These are phyloP conservation scores for Diplodus puntazzo DNA, from an alignment of 2,797 vertebrate genomes.

Conservation along the genomic window DNA sequence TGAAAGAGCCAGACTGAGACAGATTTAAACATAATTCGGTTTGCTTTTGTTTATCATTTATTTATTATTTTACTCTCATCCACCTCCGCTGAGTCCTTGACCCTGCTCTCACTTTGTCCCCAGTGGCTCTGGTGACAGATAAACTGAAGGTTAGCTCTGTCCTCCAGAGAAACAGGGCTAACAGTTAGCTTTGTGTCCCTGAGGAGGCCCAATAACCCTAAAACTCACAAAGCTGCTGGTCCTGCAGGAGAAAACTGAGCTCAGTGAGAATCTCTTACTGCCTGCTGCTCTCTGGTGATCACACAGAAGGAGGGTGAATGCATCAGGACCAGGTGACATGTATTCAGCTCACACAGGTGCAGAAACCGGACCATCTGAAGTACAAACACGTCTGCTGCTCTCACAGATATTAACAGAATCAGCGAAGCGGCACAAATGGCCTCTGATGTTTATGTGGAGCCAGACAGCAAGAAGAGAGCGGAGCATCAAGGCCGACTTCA, in stretches of 20 bases:
- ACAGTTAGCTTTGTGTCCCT: conserved; percentile 6
- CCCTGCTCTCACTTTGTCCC: neutral
- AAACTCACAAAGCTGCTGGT: neutral
- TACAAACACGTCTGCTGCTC: neutral
- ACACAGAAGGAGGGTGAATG: neutral
- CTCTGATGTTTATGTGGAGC: neutral
- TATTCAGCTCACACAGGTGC: neutral
- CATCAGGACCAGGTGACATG: neutral
- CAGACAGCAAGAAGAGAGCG: neutral
- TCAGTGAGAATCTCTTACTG: neutral
- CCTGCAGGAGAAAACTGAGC: neutral
- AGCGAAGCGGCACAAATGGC: neutral
- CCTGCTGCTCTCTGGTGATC: neutral
- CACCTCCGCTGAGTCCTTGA: neutral
- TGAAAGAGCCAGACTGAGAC: neutral
- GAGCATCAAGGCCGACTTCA: neutral
- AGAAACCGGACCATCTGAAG: neutral
- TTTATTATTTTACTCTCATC: neutral
- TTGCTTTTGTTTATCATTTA: neutral
- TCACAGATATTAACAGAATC: neutral
- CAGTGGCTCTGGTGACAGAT: conserved; percentile 4
- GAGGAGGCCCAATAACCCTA: neutral
- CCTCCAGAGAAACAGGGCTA: neutral
- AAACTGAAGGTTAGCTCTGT: neutral
- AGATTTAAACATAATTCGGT: neutral